phyloP scores from a whole-genome alignment of 2,797 vertebrate genomes.

The Cyprinodon diabolis region DNA sequence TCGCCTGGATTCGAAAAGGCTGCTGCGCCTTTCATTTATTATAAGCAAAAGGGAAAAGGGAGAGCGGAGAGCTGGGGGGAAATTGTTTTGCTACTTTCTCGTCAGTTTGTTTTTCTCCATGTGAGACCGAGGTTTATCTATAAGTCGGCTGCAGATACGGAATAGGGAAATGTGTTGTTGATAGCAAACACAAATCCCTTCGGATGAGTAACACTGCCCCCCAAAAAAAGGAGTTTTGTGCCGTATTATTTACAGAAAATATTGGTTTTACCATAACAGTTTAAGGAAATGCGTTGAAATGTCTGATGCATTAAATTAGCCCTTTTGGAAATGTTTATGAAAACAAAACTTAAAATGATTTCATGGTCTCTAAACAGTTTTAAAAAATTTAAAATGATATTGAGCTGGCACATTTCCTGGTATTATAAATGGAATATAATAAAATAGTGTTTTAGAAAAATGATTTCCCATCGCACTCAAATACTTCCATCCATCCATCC shows the following conservation, averaged over 20 bases:
- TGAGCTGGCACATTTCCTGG: neutral
- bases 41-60: slow-evolving; percentile 64
- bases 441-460: neutral
- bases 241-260: slow-evolving; percentile 25
- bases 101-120: slow-evolving; percentile 71
- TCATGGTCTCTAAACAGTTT: neutral
- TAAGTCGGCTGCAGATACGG: slow-evolving; percentile 64
- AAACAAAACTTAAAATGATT: slow-evolving; percentile 10
- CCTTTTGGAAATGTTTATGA: neutral
- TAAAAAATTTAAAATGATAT: neutral
- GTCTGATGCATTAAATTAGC: slow-evolving; percentile 9
- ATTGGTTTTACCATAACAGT: slow-evolving; percentile 7
- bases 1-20: slow-evolving; percentile 71
- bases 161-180: slow-evolving; percentile 51
- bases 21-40: slow-evolving; percentile 77
- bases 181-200: slow-evolving; percentile 61
- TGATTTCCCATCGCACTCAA: too few species aligned
- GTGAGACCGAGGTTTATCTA: slow-evolving; percentile 64
- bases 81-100: slow-evolving; percentile 70
- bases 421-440: neutral
- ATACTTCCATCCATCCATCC: too few species aligned
- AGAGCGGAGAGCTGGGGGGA: slow-evolving; percentile 30
- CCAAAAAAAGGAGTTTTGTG: slow-evolving; percentile 27
- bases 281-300: slow-evolving; percentile 10
- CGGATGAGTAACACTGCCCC: slow-evolving; percentile 17